Evolutionary conservation across 1,140 invertebrate genomes (phyloP).

Genomic region (Chymomyza costata): DNA sequence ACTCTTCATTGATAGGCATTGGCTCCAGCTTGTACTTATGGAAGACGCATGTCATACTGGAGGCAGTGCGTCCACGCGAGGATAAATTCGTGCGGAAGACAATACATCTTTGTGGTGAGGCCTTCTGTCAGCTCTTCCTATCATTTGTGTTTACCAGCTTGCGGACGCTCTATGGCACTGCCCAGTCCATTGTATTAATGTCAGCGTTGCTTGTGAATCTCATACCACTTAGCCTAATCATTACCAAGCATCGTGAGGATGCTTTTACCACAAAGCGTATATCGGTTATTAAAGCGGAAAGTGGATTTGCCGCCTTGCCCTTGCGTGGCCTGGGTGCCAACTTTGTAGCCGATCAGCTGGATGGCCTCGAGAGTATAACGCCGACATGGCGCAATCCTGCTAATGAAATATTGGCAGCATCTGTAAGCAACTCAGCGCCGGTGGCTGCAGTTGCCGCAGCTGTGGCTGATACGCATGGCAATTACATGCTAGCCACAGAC

Average conservation of each 20-base stretch:
- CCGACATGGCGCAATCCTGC: conserved; percentile 49
- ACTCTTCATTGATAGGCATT: conserved; percentile 57
- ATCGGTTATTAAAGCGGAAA: conserved; percentile 67
- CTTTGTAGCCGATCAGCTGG: conserved; percentile 64
- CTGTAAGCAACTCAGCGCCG: conserved; percentile 7
- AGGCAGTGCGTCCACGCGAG: conserved; percentile 70
- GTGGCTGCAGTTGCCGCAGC: conserved; percentile 43
- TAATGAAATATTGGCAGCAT: conserved; percentile 22
- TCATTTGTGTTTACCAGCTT: conserved; percentile 73
- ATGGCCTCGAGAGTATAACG: conserved; percentile 50
- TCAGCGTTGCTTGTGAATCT: conserved; percentile 67
- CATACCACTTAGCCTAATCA: conserved; percentile 67
- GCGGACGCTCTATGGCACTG: conserved; percentile 67
- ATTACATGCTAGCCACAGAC: conserved; percentile 68
- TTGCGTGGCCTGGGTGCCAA: conserved; percentile 49
- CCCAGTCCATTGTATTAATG: conserved; percentile 68
- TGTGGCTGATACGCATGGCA: conserved; percentile 59
- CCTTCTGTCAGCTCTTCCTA: conserved; percentile 69
- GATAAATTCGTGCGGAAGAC: conserved; percentile 72
- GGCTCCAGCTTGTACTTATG: conserved; percentile 64
- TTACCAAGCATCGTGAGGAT: conserved; percentile 68
- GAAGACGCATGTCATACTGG: conserved; percentile 71
- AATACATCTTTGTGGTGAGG: conserved; percentile 67
- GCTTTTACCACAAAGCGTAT: conserved; percentile 67
- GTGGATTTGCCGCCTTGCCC: conserved; percentile 48